Percentiles rank a stretch among this genome's conserved stretches.
Conservation (phyloP, 2,113 vertebrate species). For the Oreochromis niloticus region DNA sequence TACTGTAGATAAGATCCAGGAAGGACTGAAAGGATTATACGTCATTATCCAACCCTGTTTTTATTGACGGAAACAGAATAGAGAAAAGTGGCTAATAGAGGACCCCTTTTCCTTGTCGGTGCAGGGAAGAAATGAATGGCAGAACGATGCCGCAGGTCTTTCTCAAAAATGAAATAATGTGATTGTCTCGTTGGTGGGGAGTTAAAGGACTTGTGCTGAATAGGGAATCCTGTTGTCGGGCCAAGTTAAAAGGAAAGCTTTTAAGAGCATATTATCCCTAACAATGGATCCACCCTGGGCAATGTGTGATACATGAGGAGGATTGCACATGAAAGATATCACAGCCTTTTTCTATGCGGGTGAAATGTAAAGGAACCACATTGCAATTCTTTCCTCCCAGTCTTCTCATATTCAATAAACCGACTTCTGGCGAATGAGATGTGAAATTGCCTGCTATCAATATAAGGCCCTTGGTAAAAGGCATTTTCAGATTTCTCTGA, state of each 20-base stretch:
- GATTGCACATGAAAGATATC: slow-evolving; percentile 30
- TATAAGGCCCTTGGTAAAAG: slow-evolving; percentile 54
- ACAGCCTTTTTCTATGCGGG: slow-evolving; percentile 5
- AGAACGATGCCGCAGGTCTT: slow-evolving; percentile 15
- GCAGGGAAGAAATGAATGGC: not conserved
- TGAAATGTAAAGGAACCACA: slow-evolving; percentile 55
- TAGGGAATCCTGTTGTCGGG: slow-evolving; percentile 36
- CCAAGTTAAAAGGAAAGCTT: slow-evolving; percentile 34
- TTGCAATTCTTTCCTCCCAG: slow-evolving; percentile 39
- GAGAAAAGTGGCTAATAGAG: not conserved
- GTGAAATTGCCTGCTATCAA: slow-evolving; percentile 68
- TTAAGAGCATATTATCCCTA: slow-evolving; percentile 54
- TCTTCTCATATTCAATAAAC: slow-evolving; percentile 65
- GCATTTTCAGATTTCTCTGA: slow-evolving; percentile 54
- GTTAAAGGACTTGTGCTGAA: slow-evolving; percentile 41
- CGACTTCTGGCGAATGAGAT: slow-evolving; percentile 63
- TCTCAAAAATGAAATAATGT: slow-evolving; percentile 40
- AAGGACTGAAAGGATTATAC: slow-evolving; percentile 23
- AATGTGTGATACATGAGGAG: slow-evolving; percentile 24
- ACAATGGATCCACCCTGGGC: slow-evolving; percentile 47
- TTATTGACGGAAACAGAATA: slow-evolving; percentile 15
- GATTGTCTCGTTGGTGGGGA: slow-evolving; percentile 20
- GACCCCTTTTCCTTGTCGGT: not conserved
- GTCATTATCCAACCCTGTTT: slow-evolving; percentile 19
- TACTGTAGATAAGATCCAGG: slow-evolving; percentile 18